These are phyloP conservation scores for Sterna hirundo DNA, from an alignment of 2,113 vertebrate species.

Conservation along the genomic window DNA sequence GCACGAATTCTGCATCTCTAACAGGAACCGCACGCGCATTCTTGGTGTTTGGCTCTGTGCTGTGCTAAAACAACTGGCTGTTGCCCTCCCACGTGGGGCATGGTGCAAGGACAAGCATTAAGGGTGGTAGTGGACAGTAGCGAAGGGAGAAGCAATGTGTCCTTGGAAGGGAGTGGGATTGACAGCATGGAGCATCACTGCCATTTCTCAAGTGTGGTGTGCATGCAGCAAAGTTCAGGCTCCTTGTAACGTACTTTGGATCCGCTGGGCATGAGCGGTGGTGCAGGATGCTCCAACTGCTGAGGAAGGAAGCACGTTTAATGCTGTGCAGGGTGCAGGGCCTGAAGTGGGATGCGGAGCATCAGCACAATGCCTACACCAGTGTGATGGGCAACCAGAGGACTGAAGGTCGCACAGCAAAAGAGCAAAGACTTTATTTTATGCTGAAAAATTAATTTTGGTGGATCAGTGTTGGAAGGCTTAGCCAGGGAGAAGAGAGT, in stretches of 20 bases:
- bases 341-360: background rate
- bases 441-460: background rate
- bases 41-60: background rate
- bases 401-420: background rate
- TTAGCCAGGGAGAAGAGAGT: background rate
- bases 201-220: background rate
- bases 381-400: background rate
- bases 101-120: background rate
- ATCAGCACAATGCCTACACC: too few species aligned
- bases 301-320: background rate
- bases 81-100: background rate
- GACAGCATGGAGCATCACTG: background rate
- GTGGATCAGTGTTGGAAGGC: background rate
- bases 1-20: background rate
- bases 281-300: background rate
- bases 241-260: background rate
- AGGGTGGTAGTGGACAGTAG: background rate
- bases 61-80: background rate
- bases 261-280: background rate
- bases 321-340: background rate
- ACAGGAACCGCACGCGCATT: rapidly evolving
- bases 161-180: background rate
- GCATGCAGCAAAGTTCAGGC: background rate
- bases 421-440: background rate
- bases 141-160: rapidly evolving